Conservation (phyloP, 2,797 vertebrate genomes). For the Melanotaenia pygmaea region DNA sequence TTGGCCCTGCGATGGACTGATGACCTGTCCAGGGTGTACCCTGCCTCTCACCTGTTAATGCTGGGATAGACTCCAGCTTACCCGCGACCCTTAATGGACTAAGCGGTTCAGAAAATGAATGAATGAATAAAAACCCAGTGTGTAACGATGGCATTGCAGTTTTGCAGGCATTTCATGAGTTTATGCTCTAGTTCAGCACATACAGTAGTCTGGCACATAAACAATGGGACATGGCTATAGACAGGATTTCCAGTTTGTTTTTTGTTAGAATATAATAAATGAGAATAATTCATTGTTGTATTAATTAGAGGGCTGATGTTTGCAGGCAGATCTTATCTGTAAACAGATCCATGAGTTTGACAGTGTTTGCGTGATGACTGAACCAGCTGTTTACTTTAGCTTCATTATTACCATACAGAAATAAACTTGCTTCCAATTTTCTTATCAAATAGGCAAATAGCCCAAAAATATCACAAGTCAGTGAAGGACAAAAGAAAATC, state of each 20-base stretch:
- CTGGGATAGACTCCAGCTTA: too few species aligned
- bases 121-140: background rate
- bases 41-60: too few species aligned
- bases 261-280: conserved; percentile 1
- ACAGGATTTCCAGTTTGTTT: background rate
- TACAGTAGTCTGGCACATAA: background rate
- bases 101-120: too few species aligned
- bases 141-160: background rate
- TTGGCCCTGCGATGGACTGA: too few species aligned
- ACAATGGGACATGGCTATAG: background rate
- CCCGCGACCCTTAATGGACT: too few species aligned
- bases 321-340: background rate
- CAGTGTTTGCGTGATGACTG: background rate
- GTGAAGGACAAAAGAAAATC: background rate
- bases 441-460: background rate
- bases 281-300: background rate
- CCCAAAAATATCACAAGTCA: background rate
- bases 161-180: background rate
- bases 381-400: background rate
- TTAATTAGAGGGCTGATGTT: background rate
- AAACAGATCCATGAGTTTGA: background rate
- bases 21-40: too few species aligned
- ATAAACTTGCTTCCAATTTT: background rate
- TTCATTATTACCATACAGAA: background rate
- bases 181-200: background rate